Conservation (phyloP, 2,113 vertebrate genomes). For the Xyrauchen texanus region DNA sequence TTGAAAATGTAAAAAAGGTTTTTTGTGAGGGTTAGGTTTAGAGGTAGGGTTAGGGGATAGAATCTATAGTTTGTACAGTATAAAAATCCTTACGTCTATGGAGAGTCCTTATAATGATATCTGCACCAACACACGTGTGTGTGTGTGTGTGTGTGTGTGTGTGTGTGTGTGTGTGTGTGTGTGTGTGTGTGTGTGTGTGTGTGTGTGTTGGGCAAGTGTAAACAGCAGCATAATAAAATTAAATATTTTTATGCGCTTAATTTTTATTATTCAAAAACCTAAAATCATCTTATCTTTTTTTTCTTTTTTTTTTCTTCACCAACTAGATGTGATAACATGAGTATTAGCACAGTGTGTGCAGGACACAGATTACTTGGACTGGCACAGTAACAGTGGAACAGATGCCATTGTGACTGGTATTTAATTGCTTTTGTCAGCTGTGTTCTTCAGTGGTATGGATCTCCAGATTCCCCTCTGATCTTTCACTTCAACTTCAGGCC, state of each 20-base stretch:
- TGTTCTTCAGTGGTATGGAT: background rate
- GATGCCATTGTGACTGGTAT: background rate
- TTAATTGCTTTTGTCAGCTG: background rate
- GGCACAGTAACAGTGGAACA: conserved; percentile 9
- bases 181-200: background rate
- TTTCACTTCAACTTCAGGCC: background rate
- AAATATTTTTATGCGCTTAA: background rate
- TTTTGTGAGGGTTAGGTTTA: too few relatives aligned
- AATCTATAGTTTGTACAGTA: too few relatives aligned
- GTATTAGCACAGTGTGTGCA: conserved; percentile 11
- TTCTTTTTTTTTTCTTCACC: background rate
- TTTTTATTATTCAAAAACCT: background rate
- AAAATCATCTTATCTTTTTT: too few relatives aligned
- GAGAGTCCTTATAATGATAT: too few relatives aligned
- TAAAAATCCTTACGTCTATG: too few relatives aligned
- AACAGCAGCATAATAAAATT: background rate
- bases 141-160: background rate
- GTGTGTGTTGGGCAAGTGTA: background rate
- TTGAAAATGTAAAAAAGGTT: too few relatives aligned
- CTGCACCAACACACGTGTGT: too few relatives aligned
- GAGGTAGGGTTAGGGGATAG: too few relatives aligned
- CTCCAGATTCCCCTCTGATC: too few relatives aligned
- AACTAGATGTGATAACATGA: conserved; percentile 10
- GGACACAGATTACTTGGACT: conserved; percentile 10
- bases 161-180: background rate